Base-by-base conservation (phyloP, 2,888 invertebrate genomes). In the Cryptophagus acutangulus region DNA sequence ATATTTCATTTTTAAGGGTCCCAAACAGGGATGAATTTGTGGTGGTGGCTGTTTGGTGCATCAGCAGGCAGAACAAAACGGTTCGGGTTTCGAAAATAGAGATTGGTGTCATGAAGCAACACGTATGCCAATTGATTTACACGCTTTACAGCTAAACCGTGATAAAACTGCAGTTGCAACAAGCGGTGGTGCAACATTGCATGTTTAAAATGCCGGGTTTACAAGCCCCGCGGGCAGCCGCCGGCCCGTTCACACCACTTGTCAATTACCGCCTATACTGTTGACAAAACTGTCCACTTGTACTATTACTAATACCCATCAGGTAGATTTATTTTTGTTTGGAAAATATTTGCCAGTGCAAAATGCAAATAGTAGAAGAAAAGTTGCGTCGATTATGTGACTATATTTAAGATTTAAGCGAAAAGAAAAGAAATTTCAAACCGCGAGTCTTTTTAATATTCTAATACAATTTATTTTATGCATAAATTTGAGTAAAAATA, bases 161-260 rank as follows among this genome's bases (percentile, higher is more conserved):
- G 50, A 52, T 52, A 52, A 52, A 52, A 52, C 47, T 52, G 49
- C 50, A 48, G 45, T 48, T 40, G 46, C 50, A 52, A 51, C 48
- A 47, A 52, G 49, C 50, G 43, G 37, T 38, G 46, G 48, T 45
- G 43, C 46, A 31, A 31, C 47, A 44, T 44, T 47, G 47, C 47
- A 44, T 47, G 47, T 47, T 47, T 47, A 45, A 47, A 47, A 44
- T 37, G 40, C 37, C 17, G 44, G 16, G 36, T 40, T 45, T 47
- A 47, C 44, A 47, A 47, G 44, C 47, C 47, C 47, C 44, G 44
- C 47, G 47, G 47, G 41, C 12, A 31, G 31, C 41, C 43, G 43
- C 20, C 46, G 40, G 39, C 44, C 44, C 40, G 35, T 41, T 47
- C 44, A 36, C 12, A 31, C 25, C 13, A 42, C 41, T 41, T 44